Evolutionary conservation across 2,113 vertebrate genomes (phyloP).

Genomic region (Odobenus rosmarus): DNA sequence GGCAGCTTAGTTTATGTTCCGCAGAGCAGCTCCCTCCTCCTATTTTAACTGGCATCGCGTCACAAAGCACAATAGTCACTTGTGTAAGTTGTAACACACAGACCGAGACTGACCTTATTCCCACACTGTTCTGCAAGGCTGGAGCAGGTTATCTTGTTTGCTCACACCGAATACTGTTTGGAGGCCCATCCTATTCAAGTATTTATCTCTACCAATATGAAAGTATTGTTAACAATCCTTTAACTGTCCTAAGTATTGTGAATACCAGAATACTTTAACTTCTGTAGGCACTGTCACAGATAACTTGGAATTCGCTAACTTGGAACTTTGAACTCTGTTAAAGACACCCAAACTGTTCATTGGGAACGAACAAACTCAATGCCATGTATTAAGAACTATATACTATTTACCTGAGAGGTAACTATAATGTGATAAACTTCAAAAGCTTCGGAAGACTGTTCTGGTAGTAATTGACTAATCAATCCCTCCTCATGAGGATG

Average conservation of each 20-base stretch:
- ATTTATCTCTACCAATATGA: not conserved
- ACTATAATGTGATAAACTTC: not conserved
- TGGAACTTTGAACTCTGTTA: not conserved
- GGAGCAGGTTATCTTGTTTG: not conserved
- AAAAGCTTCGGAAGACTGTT: not conserved
- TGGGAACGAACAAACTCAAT: not conserved
- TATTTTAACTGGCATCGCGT: not conserved
- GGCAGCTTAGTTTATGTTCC: constrained; percentile 4
- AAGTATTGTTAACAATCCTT: not conserved
- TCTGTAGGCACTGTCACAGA: not conserved
- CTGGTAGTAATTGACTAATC: not conserved
- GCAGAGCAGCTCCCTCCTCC: constrained; percentile 30
- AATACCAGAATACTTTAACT: not conserved
- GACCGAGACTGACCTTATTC: not conserved
- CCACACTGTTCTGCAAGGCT: not conserved
- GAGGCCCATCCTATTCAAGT: not conserved
- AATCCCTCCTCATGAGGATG: not conserved
- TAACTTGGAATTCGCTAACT: not conserved
- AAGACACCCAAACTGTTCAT: not conserved
- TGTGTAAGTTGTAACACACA: constrained; percentile 32
- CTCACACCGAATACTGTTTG: not conserved
- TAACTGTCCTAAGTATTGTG: not conserved
- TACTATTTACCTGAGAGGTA: not conserved
- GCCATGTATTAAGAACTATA: not conserved
- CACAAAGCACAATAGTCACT: constrained; percentile 1